Evolutionary conservation across 2,797 vertebrate genomes (phyloP), one percentile per base, ranked within the genome.

Genomic region (Enteromius afrohamiltoni): DNA sequence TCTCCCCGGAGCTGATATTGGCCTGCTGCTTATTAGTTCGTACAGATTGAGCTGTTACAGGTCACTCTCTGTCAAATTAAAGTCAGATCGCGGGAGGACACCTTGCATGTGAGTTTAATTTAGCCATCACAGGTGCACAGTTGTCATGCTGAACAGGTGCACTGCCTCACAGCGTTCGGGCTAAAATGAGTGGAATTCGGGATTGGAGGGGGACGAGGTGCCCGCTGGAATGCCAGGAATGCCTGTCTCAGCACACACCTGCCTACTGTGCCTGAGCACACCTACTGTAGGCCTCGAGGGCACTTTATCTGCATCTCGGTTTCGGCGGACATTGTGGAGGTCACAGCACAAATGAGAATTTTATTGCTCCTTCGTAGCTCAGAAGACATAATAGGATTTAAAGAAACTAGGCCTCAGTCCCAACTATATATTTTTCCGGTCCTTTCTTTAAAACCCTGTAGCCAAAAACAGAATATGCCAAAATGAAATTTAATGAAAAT

Each of bases 181-280:
- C 14, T 58, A 58, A 70, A 80, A 73, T n/a, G 73, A 70, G 13
- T 17, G 79, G 85, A 87, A 88, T 88, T 86, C 53, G 34, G 26
- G 60, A 62, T n/a, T 9, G 34, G 34, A 67, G 82, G 77, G 42
- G 40, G 58, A 23, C 17, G 26, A 78, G 82, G 79, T 83, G 75
- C 74, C 75, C 67, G 49, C 21, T 40, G 87, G 82, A 86, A 89
- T 83, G 77, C 82, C 73, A 79, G 73, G 84, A 89, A 89, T 87
- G 71, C 62, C 71, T 14, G 40, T 37, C 51, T 79, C 14, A 37
- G 19, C 53, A 75, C 47, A 65, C 70, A 74, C 47, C 77, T 84
- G 68, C 67, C 51, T 51, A 29, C 37, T 21, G 26, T 31, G 55
- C 14, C 31, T 83, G 37, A 68, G 45, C 31, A 26, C 45, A 42